A percentile compares a stretch with the other conserved stretches of the same genome.
phyloP scores from a whole-genome alignment of 2,797 vertebrate species.

The Chiloscyllium punctatum region DNA sequence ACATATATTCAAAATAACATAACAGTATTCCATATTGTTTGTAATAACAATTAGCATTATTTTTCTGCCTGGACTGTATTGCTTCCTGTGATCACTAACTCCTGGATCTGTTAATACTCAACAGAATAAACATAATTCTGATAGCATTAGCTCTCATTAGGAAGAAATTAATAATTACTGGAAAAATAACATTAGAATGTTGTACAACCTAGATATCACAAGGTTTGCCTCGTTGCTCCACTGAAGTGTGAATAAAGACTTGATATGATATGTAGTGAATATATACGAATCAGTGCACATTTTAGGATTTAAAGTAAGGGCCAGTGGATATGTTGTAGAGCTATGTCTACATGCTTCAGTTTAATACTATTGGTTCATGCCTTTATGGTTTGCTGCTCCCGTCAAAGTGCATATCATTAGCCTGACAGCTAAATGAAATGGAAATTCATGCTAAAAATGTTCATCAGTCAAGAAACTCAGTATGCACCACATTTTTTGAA shows the following conservation, averaged over 20 bases:
- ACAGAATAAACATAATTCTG: neutral
- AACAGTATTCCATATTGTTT: neutral
- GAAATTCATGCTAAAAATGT: slow-evolving; percentile 69
- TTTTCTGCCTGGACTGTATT: neutral
- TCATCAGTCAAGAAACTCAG: slow-evolving; percentile 18
- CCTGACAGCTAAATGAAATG: slow-evolving; percentile 71
- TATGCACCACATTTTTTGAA: neutral
- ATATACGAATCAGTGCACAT: slow-evolving; percentile 30
- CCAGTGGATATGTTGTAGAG: slow-evolving; percentile 32
- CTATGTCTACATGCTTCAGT: slow-evolving; percentile 47
- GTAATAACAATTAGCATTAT: neutral
- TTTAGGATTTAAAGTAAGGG: slow-evolving; percentile 36
- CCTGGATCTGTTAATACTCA: neutral
- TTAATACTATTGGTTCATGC: slow-evolving; percentile 63
- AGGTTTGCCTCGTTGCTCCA: neutral
- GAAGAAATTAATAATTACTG: neutral
- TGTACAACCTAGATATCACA: neutral
- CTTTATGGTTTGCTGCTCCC: slow-evolving; percentile 68
- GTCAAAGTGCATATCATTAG: slow-evolving; percentile 71
- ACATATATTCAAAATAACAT: neutral
- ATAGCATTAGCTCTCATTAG: slow-evolving; percentile 4
- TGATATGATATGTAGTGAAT: slow-evolving; percentile 16
- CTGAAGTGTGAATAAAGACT: slow-evolving; percentile 12
- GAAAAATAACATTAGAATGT: neutral
- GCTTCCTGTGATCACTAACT: neutral